A percentile compares a stretch with the other conserved stretches of the same genome.
These are phyloP conservation scores for Apolygus lucorum DNA, from an alignment of 1,140 invertebrate genomes.

Conservation along the genomic window DNA sequence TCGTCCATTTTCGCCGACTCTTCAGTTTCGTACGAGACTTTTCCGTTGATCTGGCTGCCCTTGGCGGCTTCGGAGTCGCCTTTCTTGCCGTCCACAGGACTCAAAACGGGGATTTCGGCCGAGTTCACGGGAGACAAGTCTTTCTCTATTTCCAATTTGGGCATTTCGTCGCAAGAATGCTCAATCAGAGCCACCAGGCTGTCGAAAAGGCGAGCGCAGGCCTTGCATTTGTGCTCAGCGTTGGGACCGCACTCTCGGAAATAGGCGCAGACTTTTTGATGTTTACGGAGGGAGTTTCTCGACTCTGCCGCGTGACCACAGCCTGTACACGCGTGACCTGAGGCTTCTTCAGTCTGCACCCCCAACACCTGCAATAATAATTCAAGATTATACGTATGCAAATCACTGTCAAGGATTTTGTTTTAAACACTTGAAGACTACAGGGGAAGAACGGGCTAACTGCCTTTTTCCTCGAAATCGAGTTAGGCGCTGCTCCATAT, in stretches of 20 bases:
- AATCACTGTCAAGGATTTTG: neutral
- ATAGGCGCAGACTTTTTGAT: slow-evolving; percentile 14
- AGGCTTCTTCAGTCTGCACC: neutral
- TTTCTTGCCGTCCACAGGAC: slow-evolving; percentile 14
- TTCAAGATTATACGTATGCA: neutral
- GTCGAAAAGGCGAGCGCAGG: neutral
- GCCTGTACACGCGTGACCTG: slow-evolving; percentile 3
- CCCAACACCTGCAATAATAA: neutral
- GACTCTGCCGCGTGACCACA: slow-evolving; percentile 13
- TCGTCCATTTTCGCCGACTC: neutral
- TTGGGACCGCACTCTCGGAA: slow-evolving; percentile 12
- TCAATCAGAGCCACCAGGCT: slow-evolving; percentile 9
- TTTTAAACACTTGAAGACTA: neutral
- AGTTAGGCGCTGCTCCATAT: too few species aligned
- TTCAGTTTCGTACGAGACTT: neutral
- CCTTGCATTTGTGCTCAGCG: slow-evolving; percentile 15
- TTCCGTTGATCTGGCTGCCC: neutral
- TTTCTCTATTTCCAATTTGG: slow-evolving; percentile 26
- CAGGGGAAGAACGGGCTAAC: neutral
- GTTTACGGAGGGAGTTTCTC: neutral
- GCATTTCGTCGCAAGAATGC: slow-evolving; percentile 25
- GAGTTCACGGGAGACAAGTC: slow-evolving; percentile 14
- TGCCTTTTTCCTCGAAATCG: too few species aligned
- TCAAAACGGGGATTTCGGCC: slow-evolving; percentile 24
- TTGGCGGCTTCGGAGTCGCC: neutral